Percentiles rank a stretch among this genome's conserved stretches.
phyloP scores from a whole-genome alignment of 1,140 invertebrate species.

The Heliothis subflexa region DNA sequence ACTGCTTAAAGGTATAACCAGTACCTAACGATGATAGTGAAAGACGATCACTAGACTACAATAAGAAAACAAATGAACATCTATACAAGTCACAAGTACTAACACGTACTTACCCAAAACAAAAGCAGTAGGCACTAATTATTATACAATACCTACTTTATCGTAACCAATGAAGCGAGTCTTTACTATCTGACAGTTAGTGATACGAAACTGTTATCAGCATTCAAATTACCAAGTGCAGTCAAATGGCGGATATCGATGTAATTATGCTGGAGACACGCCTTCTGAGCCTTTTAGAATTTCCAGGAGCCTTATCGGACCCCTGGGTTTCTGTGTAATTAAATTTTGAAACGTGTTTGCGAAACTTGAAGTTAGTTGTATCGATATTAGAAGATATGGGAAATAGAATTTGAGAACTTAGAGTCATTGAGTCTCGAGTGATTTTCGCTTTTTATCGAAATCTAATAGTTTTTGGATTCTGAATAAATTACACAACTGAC shows the following conservation, averaged over 20 bases:
- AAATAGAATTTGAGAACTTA: too few relatives aligned
- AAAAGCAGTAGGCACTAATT: constrained; percentile 13
- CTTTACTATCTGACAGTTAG: constrained; percentile 56
- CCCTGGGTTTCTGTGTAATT: constrained; percentile 23
- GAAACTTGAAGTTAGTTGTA: background rate
- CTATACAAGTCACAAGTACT: background rate
- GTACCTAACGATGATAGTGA: background rate
- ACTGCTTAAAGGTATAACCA: too few relatives aligned
- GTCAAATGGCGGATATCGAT: constrained; percentile 72
- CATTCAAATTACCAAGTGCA: constrained; percentile 64
- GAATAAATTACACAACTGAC: too few relatives aligned
- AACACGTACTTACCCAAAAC: background rate
- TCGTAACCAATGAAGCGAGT: constrained; percentile 60
- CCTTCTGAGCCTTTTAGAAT: constrained; percentile 21
- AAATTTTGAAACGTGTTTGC: constrained; percentile 18
- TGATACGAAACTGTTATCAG: constrained; percentile 56
- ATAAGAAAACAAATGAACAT: background rate
- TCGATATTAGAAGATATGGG: too few relatives aligned
- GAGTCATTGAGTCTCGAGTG: too few relatives aligned
- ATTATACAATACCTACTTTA: background rate
- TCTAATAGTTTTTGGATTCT: too few relatives aligned
- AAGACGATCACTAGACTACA: background rate
- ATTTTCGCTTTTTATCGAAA: too few relatives aligned
- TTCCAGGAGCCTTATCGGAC: background rate
- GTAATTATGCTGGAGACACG: constrained; percentile 67